A percentile compares a stretch with the other conserved stretches of the same genome.
phyloP scores from a whole-genome alignment of 2,113 vertebrate genomes.

The Macrotis lagotis region DNA sequence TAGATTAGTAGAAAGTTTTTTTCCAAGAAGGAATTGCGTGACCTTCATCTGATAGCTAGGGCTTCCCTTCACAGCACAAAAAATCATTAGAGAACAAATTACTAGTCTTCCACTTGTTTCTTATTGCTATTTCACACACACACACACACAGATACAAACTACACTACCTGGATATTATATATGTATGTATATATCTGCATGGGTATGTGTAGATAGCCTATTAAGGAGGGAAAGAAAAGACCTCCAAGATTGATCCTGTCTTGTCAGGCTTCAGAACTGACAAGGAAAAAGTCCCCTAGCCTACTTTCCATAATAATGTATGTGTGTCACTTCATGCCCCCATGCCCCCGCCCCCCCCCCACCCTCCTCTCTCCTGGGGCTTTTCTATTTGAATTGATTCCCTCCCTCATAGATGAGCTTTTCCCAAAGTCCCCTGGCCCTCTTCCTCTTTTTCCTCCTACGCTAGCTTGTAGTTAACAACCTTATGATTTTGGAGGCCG shows the following conservation, averaged over 20 bases:
- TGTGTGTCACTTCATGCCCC: neutral
- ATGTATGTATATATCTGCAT: neutral
- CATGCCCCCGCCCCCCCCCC: neutral
- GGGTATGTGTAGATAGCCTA: neutral
- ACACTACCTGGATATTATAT: too few species aligned
- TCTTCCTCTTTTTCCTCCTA: neutral
- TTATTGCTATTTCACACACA: neutral
- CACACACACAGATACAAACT: too few species aligned
- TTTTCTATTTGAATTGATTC: too few species aligned
- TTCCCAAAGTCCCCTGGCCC: neutral
- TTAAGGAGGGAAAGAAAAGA: neutral
- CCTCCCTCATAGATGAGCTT: neutral
- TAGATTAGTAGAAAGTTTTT: neutral
- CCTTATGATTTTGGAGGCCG: neutral
- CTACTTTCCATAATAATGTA: neutral
- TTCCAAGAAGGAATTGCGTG: neutral
- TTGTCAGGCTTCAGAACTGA: neutral
- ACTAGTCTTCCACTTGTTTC: neutral
- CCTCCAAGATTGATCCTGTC: neutral
- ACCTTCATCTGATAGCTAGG: neutral
- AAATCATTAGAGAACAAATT: neutral
- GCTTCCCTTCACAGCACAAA: neutral
- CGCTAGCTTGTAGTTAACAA: neutral
- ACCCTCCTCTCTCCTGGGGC: neutral
- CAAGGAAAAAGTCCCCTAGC: neutral